These are phyloP conservation scores for Agelaius phoeniceus DNA, from an alignment of 2,113 vertebrate genomes.

Conservation along the genomic window DNA sequence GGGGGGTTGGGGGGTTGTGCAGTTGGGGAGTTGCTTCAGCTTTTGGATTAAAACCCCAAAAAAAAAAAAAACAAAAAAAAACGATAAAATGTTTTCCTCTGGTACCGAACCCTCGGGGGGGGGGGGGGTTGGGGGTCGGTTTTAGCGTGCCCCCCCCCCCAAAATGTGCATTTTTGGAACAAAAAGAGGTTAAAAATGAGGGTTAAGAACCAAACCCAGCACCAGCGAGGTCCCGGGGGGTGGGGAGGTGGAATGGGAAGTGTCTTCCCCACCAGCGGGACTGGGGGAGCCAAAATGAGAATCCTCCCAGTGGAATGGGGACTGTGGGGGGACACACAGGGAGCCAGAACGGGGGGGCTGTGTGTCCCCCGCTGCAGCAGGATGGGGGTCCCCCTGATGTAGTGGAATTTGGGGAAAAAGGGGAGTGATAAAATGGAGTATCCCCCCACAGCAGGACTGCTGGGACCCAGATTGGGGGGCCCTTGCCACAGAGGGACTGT, in stretches of 20 bases:
- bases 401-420: not conserved
- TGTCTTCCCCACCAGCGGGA: not conserved
- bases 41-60: not conserved
- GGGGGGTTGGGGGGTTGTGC: not conserved
- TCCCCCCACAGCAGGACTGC: not conserved
- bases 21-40: constrained; percentile 12
- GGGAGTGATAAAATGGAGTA: not conserved
- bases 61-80: not conserved
- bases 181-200: constrained; percentile 62
- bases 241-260: not conserved
- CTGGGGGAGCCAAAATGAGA: not conserved
- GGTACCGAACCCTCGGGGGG: constrained; percentile 79
- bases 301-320: not conserved
- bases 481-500: not conserved
- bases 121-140: not conserved
- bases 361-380: not conserved
- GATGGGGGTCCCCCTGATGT: not conserved
- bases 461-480: not conserved
- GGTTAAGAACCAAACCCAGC: constrained; percentile 68
- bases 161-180: constrained; percentile 76
- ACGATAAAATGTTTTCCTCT: constrained; percentile 51
- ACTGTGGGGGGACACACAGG: not conserved
- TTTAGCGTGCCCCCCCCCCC: not conserved
- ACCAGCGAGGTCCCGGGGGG: constrained; percentile 27
- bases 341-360: not conserved